Evolutionary conservation across 92 coral and sea anemone genomes (phyloP).

Genomic region (Umimayanthus chanpuru): DNA sequence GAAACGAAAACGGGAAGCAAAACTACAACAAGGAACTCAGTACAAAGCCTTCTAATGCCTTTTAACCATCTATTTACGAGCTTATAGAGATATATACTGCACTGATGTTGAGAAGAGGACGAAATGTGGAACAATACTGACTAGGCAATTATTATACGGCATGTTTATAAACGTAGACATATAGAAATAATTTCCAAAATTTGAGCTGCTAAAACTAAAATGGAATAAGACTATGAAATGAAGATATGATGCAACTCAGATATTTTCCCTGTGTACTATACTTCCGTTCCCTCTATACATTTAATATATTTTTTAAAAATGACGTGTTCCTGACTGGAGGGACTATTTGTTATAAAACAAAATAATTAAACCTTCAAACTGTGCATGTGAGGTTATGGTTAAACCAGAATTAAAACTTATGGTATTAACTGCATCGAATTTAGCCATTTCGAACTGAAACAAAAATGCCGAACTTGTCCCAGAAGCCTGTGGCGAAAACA

Average conservation of each 20-base stretch:
- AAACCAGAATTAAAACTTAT: too few relatives aligned
- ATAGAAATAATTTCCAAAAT: too few relatives aligned
- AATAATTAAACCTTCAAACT: too few relatives aligned
- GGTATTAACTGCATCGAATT: neutral
- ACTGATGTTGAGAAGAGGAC: neutral
- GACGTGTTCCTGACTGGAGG: neutral
- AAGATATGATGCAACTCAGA: too few relatives aligned
- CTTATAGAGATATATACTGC: too few relatives aligned
- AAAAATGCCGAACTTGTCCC: too few relatives aligned
- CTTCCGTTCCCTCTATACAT: neutral
- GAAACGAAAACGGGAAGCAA: constrained; percentile 16
- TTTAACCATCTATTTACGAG: neutral
- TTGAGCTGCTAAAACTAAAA: neutral
- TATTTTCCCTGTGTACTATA: neutral
- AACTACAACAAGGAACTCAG: neutral
- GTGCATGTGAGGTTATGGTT: too few relatives aligned
- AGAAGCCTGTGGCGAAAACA: too few relatives aligned
- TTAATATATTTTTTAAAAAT: too few relatives aligned
- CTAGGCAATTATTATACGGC: neutral
- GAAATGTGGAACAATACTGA: neutral
- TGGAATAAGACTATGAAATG: neutral
- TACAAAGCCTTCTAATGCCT: constrained; percentile 3
- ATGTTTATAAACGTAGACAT: neutral
- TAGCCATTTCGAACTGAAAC: neutral
- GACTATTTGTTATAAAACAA: too few relatives aligned